Percentiles rank a stretch among this genome's conserved stretches.
These are phyloP conservation scores for Gadopsis marmoratus DNA, from an alignment of 2,797 vertebrate genomes.

Conservation along the genomic window DNA sequence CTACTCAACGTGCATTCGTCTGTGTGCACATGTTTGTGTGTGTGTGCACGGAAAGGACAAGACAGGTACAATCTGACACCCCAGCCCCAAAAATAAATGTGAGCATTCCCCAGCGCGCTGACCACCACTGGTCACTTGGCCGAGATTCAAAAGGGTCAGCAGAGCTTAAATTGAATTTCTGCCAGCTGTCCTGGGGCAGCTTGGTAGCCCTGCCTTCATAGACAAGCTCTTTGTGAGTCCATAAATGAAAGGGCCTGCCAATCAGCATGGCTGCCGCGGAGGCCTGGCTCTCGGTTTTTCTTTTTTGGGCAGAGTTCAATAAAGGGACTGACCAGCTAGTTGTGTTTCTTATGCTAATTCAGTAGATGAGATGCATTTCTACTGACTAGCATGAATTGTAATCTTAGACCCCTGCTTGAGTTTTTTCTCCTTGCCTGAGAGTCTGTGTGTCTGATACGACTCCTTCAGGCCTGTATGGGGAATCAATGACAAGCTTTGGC, in stretches of 20 bases:
- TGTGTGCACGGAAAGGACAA: neutral
- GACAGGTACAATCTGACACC: conserved; percentile 20
- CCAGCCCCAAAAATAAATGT: conserved; percentile 17
- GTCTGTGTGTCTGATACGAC: conserved; percentile 18
- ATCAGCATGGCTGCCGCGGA: conserved; percentile 32
- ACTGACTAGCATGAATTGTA: conserved; percentile 24
- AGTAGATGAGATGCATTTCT: conserved; percentile 41
- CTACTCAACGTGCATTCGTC: conserved; percentile 8
- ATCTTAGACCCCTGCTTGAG: conserved; percentile 25
- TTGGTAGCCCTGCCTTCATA: conserved; percentile 29
- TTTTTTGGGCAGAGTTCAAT: conserved; percentile 22
- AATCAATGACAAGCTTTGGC: conserved; percentile 31
- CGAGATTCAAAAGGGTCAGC: conserved; percentile 64
- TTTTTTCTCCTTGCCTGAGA: conserved; percentile 9
- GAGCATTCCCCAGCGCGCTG: neutral
- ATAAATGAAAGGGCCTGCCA: conserved; percentile 48
- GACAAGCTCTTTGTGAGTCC: conserved; percentile 39
- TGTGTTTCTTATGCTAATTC: conserved; percentile 58
- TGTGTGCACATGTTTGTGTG: neutral
- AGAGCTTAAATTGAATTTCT: conserved; percentile 62
- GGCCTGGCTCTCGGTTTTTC: neutral
- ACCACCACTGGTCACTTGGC: conserved; percentile 40
- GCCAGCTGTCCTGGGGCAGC: conserved; percentile 33
- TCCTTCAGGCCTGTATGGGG: neutral
- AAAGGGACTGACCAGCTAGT: conserved; percentile 9